These are phyloP conservation scores for Neodon shergylaensis DNA, from an alignment of 2,113 vertebrate genomes.

Conservation along the genomic window DNA sequence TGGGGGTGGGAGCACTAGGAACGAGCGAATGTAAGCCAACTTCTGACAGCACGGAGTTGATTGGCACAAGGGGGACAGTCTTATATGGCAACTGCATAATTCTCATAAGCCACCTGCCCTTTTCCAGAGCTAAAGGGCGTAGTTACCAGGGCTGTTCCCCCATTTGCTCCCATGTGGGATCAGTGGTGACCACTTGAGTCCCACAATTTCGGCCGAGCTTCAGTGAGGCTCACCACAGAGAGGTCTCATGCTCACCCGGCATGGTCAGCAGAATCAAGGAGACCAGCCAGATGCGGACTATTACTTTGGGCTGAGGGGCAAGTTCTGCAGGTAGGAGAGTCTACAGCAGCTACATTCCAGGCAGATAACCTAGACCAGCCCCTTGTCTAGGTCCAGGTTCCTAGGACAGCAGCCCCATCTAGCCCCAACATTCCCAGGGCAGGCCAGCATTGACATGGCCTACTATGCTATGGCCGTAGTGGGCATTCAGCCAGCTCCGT, in stretches of 20 bases:
- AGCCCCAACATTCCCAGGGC: neutral
- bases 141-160: neutral
- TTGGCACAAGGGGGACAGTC: neutral
- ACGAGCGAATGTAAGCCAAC: neutral
- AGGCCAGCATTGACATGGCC: neutral
- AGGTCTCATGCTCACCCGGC: neutral
- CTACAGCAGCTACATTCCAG: neutral
- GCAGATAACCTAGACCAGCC: neutral
- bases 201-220: neutral
- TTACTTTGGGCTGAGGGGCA: neutral
- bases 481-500: neutral
- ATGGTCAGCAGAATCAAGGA: neutral
- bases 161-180: neutral
- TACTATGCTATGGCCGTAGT: neutral
- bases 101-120: neutral
- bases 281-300: neutral
- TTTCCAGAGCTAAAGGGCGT: neutral
- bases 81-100: neutral
- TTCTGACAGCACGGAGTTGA: neutral
- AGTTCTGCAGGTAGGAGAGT: neutral
- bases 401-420: neutral
- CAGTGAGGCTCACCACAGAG: neutral
- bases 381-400: neutral
- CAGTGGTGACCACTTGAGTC: neutral
- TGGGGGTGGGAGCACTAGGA: neutral